A percentile compares a stretch with the other conserved stretches of the same genome.
These are phyloP conservation scores for Neocrepidodera transversa DNA, from an alignment of 2,888 invertebrate species.

Conservation along the genomic window DNA sequence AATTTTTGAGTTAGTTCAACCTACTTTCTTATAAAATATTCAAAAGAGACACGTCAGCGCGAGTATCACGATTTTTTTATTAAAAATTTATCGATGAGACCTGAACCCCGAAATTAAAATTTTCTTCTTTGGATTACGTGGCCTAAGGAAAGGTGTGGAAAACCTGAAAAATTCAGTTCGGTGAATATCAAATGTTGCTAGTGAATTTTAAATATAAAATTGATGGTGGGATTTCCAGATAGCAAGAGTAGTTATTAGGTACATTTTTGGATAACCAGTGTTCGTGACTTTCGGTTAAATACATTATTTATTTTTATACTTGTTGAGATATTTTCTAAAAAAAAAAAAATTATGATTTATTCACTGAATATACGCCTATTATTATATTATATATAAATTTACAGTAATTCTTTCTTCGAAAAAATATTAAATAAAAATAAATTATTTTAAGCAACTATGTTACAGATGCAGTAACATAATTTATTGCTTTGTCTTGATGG, in stretches of 20 bases:
- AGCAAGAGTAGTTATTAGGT: slow-evolving; percentile 6
- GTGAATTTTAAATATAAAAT: slow-evolving; percentile 1
- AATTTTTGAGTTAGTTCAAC: slow-evolving; percentile 13
- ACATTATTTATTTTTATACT: slow-evolving; percentile 11
- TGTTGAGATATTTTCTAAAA: slow-evolving; percentile 11
- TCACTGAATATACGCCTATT: no score
- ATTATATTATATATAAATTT: no score
- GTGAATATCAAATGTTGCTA: neutral
- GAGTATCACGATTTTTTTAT: slow-evolving; percentile 17
- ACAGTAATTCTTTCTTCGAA: no score
- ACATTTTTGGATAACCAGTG: slow-evolving; percentile 5
- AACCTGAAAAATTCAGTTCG: slow-evolving; percentile 18
- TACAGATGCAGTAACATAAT: no score
- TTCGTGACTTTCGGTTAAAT: slow-evolving; percentile 10
- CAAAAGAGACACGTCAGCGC: slow-evolving; percentile 21
- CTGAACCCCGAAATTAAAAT: slow-evolving; percentile 11
- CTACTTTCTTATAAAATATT: slow-evolving; percentile 16
- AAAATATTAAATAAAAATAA: no score
- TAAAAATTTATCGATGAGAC: slow-evolving; percentile 14
- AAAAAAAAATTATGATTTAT: no score
- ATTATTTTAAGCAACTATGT: no score
- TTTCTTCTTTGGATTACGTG: slow-evolving; percentile 24
- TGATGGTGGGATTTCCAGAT: neutral
- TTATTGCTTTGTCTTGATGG: no score
- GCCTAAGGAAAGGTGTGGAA: slow-evolving; percentile 23